Base-by-base conservation (phyloP, 2,113 vertebrate species). In the Lepisosteus osseus region DNA sequence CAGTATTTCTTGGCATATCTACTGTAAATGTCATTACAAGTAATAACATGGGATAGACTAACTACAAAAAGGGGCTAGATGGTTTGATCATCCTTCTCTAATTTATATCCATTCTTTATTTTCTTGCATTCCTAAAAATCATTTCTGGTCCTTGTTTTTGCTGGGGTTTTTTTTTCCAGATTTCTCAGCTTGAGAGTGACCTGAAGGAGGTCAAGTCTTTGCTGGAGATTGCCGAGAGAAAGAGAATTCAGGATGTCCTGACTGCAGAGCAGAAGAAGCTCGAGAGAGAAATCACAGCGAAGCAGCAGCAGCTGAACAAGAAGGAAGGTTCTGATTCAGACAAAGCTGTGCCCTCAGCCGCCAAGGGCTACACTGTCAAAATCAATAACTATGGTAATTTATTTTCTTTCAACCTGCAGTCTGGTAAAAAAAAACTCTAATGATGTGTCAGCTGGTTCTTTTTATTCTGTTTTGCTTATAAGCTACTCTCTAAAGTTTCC, bases 331-430 rank as follows among this genome's bases (percentile, higher is more conserved):
- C 6, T 17, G 94, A 96, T 13, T 86, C 82, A 4, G 85, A 92
- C 13, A 92, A 90, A 0, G 81, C 87, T 43, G 82, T 86, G 62
- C 83, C 87, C 14, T 77, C 88, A 7, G 77, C 87, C 11, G 83
- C 90, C 77, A 87, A 87, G 45, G 84, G 90, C 0, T 99, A 98
- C 77, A 96, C 95, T 0, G 94, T 98, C 76, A 98, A 98, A 84
- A 98, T 99, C 77, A 97, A 90, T 67, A 99, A 95, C 80, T 99
- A 98, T 0, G 97, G 97, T 99, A 92, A 8, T 54, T 7, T 17
- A 29, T 12, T 15, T 4, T 54, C 7, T 3, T 5, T 57, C 5
- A 0, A 0, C 3, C 1, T 42, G 0, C 0, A 2, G 9, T 51
- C 47, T 51, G 47, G 5, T 51, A 9, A 51, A 9, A 29, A 17